Percentiles rank a stretch among this genome's conserved stretches.
phyloP scores from a whole-genome alignment of 2,888 invertebrate species.

The Xanthia togata region DNA sequence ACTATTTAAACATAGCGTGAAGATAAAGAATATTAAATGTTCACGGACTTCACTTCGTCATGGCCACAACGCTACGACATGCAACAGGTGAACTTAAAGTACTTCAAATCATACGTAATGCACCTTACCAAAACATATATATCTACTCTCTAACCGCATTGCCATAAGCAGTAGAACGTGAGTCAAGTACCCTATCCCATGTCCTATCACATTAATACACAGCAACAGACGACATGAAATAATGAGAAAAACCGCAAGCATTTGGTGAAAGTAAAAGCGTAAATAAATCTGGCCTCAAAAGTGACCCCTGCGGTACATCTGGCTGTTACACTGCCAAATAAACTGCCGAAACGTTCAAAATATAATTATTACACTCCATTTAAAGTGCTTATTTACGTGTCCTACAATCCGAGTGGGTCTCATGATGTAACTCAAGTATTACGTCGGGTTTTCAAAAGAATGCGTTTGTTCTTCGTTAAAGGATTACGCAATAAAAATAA shows the following conservation, averaged over 20 bases:
- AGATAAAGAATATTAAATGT: constrained; percentile 20
- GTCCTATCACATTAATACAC: constrained; percentile 45
- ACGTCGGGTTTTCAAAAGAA: constrained; percentile 63
- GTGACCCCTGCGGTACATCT: constrained; percentile 82
- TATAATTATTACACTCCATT: constrained; percentile 44
- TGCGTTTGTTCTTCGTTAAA: constrained; percentile 62
- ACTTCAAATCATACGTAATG: constrained; percentile 23
- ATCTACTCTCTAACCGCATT: constrained; percentile 54
- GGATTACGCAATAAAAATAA: constrained; percentile 66
- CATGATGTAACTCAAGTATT: constrained; percentile 61
- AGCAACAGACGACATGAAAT: constrained; percentile 62
- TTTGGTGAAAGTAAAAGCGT: constrained; percentile 86
- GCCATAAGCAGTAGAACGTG: constrained; percentile 19
- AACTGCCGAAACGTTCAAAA: constrained; percentile 30
- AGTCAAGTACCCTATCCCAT: constrained; percentile 35
- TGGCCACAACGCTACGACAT: not conserved
- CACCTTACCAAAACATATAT: constrained; percentile 23
- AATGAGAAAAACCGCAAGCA: constrained; percentile 69
- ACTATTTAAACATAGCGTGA: constrained; percentile 4
- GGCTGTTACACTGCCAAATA: constrained; percentile 61
- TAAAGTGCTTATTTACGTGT: constrained; percentile 55
- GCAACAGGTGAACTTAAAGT: constrained; percentile 10
- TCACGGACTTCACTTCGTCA: constrained; percentile 3
- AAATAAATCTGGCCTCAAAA: constrained; percentile 76
- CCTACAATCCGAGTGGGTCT: constrained; percentile 56